Evolutionary conservation across 2,113 vertebrate genomes (phyloP).

Genomic region (Pteruthius melanotis): DNA sequence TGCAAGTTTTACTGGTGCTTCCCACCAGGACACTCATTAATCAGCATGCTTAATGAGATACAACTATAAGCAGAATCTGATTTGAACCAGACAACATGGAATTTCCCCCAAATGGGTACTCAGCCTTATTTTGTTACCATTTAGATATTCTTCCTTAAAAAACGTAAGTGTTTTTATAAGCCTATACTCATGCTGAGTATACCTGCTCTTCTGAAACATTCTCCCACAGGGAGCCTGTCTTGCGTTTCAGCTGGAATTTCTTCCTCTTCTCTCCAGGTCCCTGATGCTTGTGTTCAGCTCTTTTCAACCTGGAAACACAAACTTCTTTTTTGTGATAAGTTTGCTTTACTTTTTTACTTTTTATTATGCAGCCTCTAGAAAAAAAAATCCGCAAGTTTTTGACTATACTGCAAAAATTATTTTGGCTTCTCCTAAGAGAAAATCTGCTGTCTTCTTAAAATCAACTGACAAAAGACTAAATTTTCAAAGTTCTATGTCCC

Average conservation of each 20-base stretch:
- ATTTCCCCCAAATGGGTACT: neutral
- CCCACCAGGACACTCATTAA: neutral
- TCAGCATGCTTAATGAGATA: neutral
- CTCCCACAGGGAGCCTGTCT: neutral
- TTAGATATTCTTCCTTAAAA: neutral
- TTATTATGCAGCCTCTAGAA: neutral
- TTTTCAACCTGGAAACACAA: neutral
- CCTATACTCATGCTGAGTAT: neutral
- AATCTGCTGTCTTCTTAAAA: neutral
- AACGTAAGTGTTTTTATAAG: neutral
- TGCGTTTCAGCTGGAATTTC: neutral
- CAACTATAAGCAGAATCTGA: neutral
- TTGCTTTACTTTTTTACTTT: neutral
- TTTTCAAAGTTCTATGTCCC: neutral
- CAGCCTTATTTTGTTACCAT: neutral
- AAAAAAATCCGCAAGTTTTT: neutral
- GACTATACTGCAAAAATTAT: neutral
- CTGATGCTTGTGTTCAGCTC: neutral
- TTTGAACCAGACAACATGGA: neutral
- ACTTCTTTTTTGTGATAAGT: rapidly evolving
- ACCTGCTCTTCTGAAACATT: neutral
- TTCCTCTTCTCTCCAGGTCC: neutral
- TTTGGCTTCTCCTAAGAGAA: neutral
- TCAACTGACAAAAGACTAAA: neutral
- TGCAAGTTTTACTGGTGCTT: neutral